A percentile compares a stretch with the other conserved stretches of the same genome.
Conservation (phyloP, 2,888 invertebrate species). For the Hirtodrosophila histrioides region DNA sequence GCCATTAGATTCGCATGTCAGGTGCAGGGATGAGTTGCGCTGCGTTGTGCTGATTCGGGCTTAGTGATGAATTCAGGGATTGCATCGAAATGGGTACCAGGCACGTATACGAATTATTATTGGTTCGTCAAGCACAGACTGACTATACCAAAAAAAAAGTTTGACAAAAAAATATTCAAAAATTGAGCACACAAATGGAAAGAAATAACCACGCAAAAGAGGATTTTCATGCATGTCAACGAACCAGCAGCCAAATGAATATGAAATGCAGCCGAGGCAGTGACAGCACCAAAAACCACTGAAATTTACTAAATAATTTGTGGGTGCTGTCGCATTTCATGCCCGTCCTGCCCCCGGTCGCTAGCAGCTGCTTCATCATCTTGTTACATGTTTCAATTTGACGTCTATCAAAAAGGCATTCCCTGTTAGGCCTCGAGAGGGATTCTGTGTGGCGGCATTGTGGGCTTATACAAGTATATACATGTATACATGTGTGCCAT, state of each 20-base stretch:
- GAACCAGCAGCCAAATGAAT: conserved; percentile 72
- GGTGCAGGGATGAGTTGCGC: conserved; percentile 13
- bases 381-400: conserved; percentile 75
- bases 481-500: conserved; percentile 3
- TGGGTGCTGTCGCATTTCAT: conserved; percentile 43
- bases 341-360: not conserved
- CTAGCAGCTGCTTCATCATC: conserved; percentile 64
- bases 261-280: conserved; percentile 58
- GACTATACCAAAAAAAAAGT: conserved; percentile 16
- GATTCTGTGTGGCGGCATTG: not conserved
- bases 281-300: conserved; percentile 30
- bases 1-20: conserved; percentile 55
- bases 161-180: conserved; percentile 26
- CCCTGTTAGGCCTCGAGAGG: conserved; percentile 40
- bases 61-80: conserved; percentile 20
- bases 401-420: conserved; percentile 73
- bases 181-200: conserved; percentile 29
- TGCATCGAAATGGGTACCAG: conserved; percentile 59
- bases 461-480: not conserved
- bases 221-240: conserved; percentile 68
- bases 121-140: conserved; percentile 63
- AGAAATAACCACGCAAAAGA: conserved; percentile 32
- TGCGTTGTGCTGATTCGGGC: conserved; percentile 3
- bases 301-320: conserved; percentile 75
- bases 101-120: conserved; percentile 78